Conservation (phyloP, 2,888 invertebrate species). For the Lasioglossum marginatum region DNA sequence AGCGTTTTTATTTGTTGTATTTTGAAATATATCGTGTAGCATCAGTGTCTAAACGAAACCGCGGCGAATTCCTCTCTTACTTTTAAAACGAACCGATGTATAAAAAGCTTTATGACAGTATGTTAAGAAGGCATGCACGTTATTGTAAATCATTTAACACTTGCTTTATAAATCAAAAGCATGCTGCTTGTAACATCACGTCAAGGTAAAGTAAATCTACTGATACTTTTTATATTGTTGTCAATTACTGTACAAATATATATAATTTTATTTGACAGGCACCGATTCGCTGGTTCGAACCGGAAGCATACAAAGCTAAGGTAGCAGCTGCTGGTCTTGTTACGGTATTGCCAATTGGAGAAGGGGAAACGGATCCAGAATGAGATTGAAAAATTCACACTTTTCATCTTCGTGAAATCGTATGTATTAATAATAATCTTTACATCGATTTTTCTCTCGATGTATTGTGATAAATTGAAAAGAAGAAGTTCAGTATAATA, state of each 20-base stretch:
- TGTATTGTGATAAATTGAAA: constrained; percentile 57
- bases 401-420: constrained; percentile 41
- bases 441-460: constrained; percentile 43
- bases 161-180: constrained; percentile 69
- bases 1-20: constrained; percentile 48
- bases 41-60: constrained; percentile 13
- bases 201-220: constrained; percentile 55
- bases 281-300: constrained; percentile 85
- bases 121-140: constrained; percentile 55
- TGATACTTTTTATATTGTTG: neutral
- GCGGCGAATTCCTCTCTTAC: constrained; percentile 5
- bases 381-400: constrained; percentile 45
- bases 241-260: constrained; percentile 13
- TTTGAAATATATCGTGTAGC: constrained; percentile 32
- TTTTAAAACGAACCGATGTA: neutral
- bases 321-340: constrained; percentile 81
- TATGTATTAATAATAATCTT: constrained; percentile 49
- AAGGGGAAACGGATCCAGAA: constrained; percentile 81
- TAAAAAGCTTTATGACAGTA: constrained; percentile 18
- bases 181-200: constrained; percentile 70
- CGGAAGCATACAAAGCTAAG: constrained; percentile 83
- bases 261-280: constrained; percentile 71
- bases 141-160: constrained; percentile 54
- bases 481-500: constrained; percentile 10
- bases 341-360: constrained; percentile 79